phyloP scores from a whole-genome alignment of 2,888 invertebrate species.

The Thelaira solivaga region DNA sequence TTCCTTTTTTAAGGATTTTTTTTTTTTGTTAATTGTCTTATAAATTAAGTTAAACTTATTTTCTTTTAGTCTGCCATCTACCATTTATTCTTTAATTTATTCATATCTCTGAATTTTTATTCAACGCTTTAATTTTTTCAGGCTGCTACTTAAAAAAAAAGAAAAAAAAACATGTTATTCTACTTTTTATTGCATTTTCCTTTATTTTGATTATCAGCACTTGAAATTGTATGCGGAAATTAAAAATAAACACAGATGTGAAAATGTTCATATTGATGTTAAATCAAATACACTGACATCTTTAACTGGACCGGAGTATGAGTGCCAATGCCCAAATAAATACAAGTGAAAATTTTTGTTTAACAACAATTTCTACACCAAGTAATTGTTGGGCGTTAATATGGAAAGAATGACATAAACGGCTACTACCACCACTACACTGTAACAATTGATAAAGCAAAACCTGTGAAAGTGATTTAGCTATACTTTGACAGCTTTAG shows the following conservation, averaged over 20 bases:
- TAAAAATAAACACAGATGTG: slow-evolving; percentile 67
- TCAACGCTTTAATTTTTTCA: slow-evolving; percentile 27
- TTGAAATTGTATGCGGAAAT: slow-evolving; percentile 66
- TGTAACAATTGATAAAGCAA: slow-evolving; percentile 33
- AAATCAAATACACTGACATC: slow-evolving; percentile 33
- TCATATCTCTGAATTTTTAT: slow-evolving; percentile 26
- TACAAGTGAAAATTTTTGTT: neutral
- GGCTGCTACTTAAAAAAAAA: slow-evolving; percentile 21
- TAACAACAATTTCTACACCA: slow-evolving; percentile 19
- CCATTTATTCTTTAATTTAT: slow-evolving; percentile 13
- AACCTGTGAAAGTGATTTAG: slow-evolving; percentile 56
- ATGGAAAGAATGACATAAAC: slow-evolving; percentile 31
- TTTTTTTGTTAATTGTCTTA: slow-evolving; percentile 71
- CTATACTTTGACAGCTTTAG: slow-evolving; percentile 50
- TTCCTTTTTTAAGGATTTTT: slow-evolving; percentile 64
- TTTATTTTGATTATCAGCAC: slow-evolving; percentile 32
- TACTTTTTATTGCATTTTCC: slow-evolving; percentile 13
- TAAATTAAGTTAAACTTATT: slow-evolving; percentile 69
- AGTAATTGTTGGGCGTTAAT: slow-evolving; percentile 37
- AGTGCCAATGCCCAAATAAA: slow-evolving; percentile 6
- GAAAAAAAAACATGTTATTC: slow-evolving; percentile 14
- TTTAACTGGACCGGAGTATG: neutral
- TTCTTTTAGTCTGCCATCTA: slow-evolving; percentile 5
- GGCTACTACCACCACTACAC: slow-evolving; percentile 31
- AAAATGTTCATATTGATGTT: slow-evolving; percentile 53